Base-by-base conservation (phyloP, 2,797 vertebrate genomes). In the Silurus aristotelis region DNA sequence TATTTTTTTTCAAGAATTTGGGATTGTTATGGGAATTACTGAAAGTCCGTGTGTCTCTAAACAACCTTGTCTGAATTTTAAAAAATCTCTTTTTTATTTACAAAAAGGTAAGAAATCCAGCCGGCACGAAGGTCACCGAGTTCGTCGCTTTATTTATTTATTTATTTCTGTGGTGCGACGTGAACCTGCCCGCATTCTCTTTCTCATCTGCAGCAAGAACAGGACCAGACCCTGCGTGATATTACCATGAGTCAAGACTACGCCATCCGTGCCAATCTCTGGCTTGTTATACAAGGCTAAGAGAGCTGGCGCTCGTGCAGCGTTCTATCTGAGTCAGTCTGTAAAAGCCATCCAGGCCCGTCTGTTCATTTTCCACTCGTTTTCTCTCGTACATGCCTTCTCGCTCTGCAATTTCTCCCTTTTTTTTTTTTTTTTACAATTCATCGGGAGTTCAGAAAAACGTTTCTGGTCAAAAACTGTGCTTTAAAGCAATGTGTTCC, bases 331-430 rank as follows among this genome's bases (percentile, higher is more conserved):
- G 86, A 90, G 84, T 89, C 87, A 85, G 87, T 83, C 81, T 78
- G 87, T 84, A 85, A 89, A 89, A 87, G 67, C 85, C 81, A 89
- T 89, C 87, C 89, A 90, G 80, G 77, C 83, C 89, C 86, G 84
- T 87, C 88, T 90, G 88, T 87, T 85, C 85, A 86, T 85, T 88
- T 86, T 88, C 85, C 83, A 86, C 88, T 90, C 58, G 8, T 58
- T 61, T 61, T 79, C 58, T 79, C 58, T 63, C 87, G 80, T 89
- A n/a, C 66, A 52, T 72, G 68, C 31, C 22, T 60, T 91, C 89
- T 89, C 86, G 84, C 87, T 85, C 87, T 73, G 85, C n/a, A 79
- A 72, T 52, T 27, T 76, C 7, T 27, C 48, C 52, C 19, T 70
- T 4, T 70, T 46, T 43, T 19, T 14, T 75, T 83, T 55, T 78